Evolutionary conservation across 2,888 invertebrate species (phyloP).

Genomic region (Belgica antarctica): DNA sequence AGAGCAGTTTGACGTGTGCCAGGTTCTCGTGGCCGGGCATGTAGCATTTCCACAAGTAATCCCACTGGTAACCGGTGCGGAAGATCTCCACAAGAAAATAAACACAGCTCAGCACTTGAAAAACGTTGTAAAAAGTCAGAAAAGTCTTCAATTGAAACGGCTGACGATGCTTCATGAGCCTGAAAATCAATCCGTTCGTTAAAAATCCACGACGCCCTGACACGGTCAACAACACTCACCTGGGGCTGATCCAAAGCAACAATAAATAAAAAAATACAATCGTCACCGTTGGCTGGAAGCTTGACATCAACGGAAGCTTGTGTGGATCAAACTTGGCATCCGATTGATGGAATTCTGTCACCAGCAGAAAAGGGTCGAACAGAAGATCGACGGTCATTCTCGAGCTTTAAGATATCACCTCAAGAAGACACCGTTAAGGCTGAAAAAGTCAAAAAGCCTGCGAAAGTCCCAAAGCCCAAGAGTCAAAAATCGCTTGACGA

Average conservation of each 20-base stretch:
- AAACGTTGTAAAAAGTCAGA: slow-evolving; percentile 74
- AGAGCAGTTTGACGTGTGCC: slow-evolving; percentile 59
- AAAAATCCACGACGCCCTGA: no score
- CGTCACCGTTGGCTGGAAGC: slow-evolving; percentile 47
- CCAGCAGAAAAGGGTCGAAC: not conserved
- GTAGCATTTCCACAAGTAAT: slow-evolving; percentile 52
- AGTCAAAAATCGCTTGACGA: no score
- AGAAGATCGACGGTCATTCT: slow-evolving; percentile 1
- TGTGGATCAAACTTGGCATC: not conserved
- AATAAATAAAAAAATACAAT: slow-evolving; percentile 48
- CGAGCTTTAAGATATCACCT: no score
- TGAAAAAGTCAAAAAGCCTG: no score
- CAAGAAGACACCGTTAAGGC: no score
- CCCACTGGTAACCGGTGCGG: slow-evolving; percentile 10
- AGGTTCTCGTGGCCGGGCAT: slow-evolving; percentile 57
- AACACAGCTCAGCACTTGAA: slow-evolving; percentile 62
- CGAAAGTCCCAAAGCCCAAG: no score
- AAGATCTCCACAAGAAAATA: slow-evolving; percentile 47
- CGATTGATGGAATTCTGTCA: slow-evolving; percentile 9
- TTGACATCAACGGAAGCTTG: slow-evolving; percentile 44
- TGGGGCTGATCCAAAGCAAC: slow-evolving; percentile 47
- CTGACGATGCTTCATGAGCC: slow-evolving; percentile 66
- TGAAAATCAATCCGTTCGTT: slow-evolving; percentile 44
- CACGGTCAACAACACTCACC: slow-evolving; percentile 47
- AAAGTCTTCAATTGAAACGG: slow-evolving; percentile 65